Conservation (phyloP, 2,888 invertebrate genomes). For the Celastrina argiolus region DNA sequence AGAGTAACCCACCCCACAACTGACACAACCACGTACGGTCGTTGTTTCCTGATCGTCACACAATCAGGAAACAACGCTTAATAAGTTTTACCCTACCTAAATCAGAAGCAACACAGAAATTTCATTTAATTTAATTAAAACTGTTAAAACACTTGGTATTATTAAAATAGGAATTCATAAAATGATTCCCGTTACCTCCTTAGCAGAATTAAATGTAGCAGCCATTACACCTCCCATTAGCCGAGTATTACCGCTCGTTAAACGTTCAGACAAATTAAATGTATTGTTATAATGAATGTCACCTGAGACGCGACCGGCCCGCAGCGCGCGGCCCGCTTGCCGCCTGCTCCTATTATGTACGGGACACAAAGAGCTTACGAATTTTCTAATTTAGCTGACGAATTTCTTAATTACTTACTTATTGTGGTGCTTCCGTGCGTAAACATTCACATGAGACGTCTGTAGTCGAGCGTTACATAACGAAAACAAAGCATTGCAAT, state of each 20-base stretch:
- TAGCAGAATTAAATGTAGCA: neutral
- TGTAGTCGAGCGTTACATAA: neutral
- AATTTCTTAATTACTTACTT: constrained; percentile 2
- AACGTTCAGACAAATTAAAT: neutral
- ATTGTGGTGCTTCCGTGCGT: too few relatives aligned
- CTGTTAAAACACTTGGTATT: neutral
- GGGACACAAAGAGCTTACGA: neutral
- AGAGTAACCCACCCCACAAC: too few relatives aligned
- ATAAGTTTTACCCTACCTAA: too few relatives aligned
- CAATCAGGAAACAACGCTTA: too few relatives aligned
- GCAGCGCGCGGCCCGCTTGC: too few relatives aligned
- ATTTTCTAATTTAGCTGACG: neutral
- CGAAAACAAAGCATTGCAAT: neutral
- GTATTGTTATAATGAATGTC: constrained; percentile 9
- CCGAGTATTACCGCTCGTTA: neutral
- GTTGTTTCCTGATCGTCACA: too few relatives aligned
- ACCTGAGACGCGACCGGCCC: neutral
- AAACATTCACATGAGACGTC: neutral
- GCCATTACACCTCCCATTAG: neutral
- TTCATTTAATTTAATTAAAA: neutral
- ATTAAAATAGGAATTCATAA: neutral
- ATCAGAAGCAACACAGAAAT: neutral
- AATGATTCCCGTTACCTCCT: neutral
- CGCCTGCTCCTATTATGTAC: neutral
- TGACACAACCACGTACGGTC: too few relatives aligned